Base-by-base conservation (phyloP, 2,797 vertebrate species). In the Acanthopagrus latus region DNA sequence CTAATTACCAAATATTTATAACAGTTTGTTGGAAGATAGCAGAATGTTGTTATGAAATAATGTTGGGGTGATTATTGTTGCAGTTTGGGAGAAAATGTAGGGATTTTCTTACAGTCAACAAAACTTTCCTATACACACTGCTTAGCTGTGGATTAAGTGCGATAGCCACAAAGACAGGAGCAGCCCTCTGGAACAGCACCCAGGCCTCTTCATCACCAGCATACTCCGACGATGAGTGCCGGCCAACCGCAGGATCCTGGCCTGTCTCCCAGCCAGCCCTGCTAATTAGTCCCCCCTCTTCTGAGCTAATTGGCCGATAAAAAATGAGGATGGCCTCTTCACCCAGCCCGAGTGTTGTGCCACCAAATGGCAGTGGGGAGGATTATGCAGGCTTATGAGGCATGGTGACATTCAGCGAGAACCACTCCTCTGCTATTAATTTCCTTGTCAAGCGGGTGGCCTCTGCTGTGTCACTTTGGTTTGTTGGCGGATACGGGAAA, bases 251-350 rank as follows among this genome's bases (percentile, higher is more conserved):
- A 76, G 89, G 88, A 86, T 92, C 64, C 91, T 94, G 94, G 92
- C 92, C 74, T n/a, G 63, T 64, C 86, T 94, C 94, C 93, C 92
- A 92, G 94, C 65, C 92, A 81, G 88, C 74, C 91, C 87, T 7
- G 80, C 92, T 92, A 94, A 94, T 94, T 94, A 94, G 85, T 80
- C 85, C 82, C 91, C 91, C 84, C 90, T 91, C 88, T 89, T 90
- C 89, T 90, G 78, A 90, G 86, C 88, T 93, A 94, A 94, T 93
- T 93, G 92, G 92, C 86, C 87, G 85, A 91, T 93, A 94, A 94
- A 94, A 94, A 93, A 94, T 82, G 90, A 94, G 91, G 84, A 93
- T 88, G 92, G 89, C 92, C 93, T 91, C 92, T 91, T 92, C 94
- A 93, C 92, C 90, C 92, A 85, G 88, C 71, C 81, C n/a, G 62